Evolutionary conservation across 64 coral and sea anemone species (phyloP).

Genomic region (Trachythela sp.): DNA sequence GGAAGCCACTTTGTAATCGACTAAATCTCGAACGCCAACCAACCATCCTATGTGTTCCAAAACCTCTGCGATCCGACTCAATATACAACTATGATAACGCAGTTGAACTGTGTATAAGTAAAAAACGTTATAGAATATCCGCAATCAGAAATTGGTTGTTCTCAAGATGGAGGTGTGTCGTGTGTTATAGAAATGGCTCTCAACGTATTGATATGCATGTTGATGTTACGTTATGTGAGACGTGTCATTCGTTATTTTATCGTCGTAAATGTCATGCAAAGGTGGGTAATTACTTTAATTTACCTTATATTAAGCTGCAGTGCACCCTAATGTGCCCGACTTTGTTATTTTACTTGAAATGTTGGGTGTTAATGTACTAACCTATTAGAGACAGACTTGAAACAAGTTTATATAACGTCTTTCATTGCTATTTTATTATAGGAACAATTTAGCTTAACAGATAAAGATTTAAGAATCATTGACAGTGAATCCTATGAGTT

Average conservation of each 20-base stretch:
- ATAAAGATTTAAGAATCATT: constrained; percentile 74
- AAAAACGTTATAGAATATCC: constrained; percentile 73
- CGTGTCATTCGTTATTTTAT: constrained; percentile 87
- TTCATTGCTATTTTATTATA: too few species aligned
- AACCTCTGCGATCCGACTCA: constrained; percentile 53
- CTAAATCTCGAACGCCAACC: constrained; percentile 54
- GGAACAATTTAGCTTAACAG: constrained; percentile 99
- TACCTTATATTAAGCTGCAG: background rate
- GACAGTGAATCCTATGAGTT: constrained; percentile 95
- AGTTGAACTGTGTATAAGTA: constrained; percentile 57
- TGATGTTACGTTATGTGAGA: constrained; percentile 90
- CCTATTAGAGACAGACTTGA: too few species aligned
- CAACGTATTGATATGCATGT: constrained; percentile 80
- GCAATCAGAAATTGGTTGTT: constrained; percentile 86
- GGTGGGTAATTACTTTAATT: constrained; percentile 34
- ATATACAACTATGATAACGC: constrained; percentile 88
- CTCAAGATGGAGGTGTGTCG: constrained; percentile 89
- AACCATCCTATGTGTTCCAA: constrained; percentile 80
- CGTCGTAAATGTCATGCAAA: constrained; percentile 98
- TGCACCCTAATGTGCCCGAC: background rate
- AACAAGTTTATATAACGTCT: too few species aligned
- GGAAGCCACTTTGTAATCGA: constrained; percentile 65
- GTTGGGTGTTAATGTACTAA: background rate
- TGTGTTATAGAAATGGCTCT: constrained; percentile 67
- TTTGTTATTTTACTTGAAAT: too few species aligned